Conservation (phyloP, 2,797 vertebrate genomes). For the Protosalanx chinensis region DNA sequence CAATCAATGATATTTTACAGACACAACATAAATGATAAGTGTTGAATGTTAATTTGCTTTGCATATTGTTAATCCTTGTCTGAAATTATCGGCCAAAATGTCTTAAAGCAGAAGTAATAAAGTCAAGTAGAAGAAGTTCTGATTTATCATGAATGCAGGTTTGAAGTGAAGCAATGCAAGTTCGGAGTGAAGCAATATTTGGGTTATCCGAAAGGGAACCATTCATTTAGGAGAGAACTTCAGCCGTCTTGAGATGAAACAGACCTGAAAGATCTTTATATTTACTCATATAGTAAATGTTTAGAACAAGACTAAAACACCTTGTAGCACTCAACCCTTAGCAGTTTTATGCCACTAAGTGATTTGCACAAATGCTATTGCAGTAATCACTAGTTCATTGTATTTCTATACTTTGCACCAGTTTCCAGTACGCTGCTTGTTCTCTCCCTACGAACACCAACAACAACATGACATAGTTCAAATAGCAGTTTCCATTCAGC, state of each 20-base stretch:
- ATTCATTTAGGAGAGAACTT: constrained; percentile 1
- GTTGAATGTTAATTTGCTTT: neutral
- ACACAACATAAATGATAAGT: too few species aligned
- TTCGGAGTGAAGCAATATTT: neutral
- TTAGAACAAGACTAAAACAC: constrained; percentile 4
- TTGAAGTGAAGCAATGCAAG: too few species aligned
- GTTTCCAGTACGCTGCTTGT: neutral
- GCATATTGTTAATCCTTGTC: neutral
- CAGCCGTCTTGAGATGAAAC: neutral
- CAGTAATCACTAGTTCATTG: neutral
- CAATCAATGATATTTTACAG: neutral
- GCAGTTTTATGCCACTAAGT: constrained; percentile 7
- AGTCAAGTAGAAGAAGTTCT: too few species aligned
- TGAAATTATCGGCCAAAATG: neutral
- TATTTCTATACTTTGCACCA: neutral
- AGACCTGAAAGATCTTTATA: neutral
- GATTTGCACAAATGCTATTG: constrained; percentile 3
- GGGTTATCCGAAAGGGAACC: neutral
- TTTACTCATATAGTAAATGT: constrained; percentile 1
- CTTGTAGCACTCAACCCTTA: neutral
- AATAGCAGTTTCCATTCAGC: neutral
- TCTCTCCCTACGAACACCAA: neutral
- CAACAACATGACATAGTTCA: neutral
- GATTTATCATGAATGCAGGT: too few species aligned
- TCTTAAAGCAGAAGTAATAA: too few species aligned